phyloP scores from a whole-genome alignment of 1,140 invertebrate species.

The Trichoplusia ni region DNA sequence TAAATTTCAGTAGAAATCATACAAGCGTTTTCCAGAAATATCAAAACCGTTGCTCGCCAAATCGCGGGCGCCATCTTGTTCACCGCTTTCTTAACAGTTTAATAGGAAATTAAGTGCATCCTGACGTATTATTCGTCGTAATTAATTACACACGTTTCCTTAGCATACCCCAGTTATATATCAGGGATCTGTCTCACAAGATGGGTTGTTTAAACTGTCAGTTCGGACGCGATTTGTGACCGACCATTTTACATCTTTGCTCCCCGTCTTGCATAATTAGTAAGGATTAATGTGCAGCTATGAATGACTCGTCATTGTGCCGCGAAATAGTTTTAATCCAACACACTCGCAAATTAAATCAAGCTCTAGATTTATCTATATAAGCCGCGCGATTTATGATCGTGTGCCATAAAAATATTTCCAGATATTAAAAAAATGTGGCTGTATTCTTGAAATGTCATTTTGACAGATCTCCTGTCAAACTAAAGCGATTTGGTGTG shows the following conservation, averaged over 20 bases:
- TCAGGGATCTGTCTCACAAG: slow-evolving; percentile 71
- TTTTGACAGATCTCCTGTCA: slow-evolving; percentile 15
- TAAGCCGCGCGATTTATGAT: slow-evolving; percentile 19
- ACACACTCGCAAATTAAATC: slow-evolving; percentile 42
- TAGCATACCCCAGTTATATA: slow-evolving; percentile 58
- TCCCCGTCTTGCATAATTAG: slow-evolving; percentile 75
- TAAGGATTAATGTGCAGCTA: slow-evolving; percentile 71
- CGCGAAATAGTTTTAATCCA: slow-evolving; percentile 34
- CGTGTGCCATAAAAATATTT: slow-evolving; percentile 4
- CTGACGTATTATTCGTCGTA: slow-evolving; percentile 65
- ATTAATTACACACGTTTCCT: slow-evolving; percentile 72
- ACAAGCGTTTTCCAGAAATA: slow-evolving; percentile 26
- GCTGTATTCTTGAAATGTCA: background rate
- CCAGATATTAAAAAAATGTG: slow-evolving; percentile 26
- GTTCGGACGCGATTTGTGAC: slow-evolving; percentile 72
- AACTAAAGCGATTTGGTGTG: background rate
- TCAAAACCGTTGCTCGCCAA: slow-evolving; percentile 33
- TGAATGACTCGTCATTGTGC: slow-evolving; percentile 65
- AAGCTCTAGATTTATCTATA: slow-evolving; percentile 29
- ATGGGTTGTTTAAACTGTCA: slow-evolving; percentile 75
- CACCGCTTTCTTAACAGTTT: slow-evolving; percentile 49
- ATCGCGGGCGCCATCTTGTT: slow-evolving; percentile 54
- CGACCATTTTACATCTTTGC: slow-evolving; percentile 72
- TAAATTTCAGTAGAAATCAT: background rate
- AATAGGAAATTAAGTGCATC: slow-evolving; percentile 68